Percentiles rank a stretch among this genome's conserved stretches.
Evolutionary conservation across 2,888 invertebrate species (phyloP).

Genomic region (Scotopteryx bipunctaria): DNA sequence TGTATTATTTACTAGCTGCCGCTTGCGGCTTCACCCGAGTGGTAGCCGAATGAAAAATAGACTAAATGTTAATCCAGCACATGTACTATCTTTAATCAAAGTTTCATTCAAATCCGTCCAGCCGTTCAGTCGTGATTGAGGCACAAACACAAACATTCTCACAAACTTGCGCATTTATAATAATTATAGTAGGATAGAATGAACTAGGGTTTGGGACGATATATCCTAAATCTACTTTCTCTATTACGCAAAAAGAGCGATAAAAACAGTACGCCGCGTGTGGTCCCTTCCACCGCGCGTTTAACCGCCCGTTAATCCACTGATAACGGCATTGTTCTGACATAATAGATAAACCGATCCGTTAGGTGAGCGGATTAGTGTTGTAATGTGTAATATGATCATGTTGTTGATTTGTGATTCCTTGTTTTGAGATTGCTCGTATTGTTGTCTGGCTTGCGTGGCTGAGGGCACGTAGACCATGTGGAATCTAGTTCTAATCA

Average conservation of each 20-base stretch:
- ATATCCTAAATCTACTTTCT: too few species aligned
- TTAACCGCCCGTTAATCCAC: constrained; percentile 48
- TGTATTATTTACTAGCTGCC: too few species aligned
- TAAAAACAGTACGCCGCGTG: constrained; percentile 51
- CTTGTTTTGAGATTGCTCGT: constrained; percentile 15
- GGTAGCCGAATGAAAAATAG: too few species aligned
- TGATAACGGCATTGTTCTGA: constrained; percentile 56
- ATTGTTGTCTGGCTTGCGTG: constrained; percentile 11
- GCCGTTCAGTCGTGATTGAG: too few species aligned
- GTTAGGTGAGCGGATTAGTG: constrained; percentile 43
- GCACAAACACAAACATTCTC: too few species aligned
- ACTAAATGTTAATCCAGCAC: too few species aligned
- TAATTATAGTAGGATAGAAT: too few species aligned
- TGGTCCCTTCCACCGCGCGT: constrained; percentile 48
- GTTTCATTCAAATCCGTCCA: too few species aligned
- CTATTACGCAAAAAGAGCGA: constrained; percentile 31
- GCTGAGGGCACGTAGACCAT: constrained; percentile 14
- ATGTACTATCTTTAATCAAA: too few species aligned
- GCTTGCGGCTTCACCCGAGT: too few species aligned
- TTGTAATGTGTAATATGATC: constrained; percentile 21
- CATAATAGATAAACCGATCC: constrained; percentile 59
- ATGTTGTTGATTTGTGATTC: constrained; percentile 15
- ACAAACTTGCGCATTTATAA: too few species aligned
- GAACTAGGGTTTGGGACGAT: too few species aligned
- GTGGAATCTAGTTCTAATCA: not conserved